Percentiles rank a stretch among this genome's conserved stretches.
Conservation (phyloP, 2,797 vertebrate genomes). For the Ficedula albicollis region DNA sequence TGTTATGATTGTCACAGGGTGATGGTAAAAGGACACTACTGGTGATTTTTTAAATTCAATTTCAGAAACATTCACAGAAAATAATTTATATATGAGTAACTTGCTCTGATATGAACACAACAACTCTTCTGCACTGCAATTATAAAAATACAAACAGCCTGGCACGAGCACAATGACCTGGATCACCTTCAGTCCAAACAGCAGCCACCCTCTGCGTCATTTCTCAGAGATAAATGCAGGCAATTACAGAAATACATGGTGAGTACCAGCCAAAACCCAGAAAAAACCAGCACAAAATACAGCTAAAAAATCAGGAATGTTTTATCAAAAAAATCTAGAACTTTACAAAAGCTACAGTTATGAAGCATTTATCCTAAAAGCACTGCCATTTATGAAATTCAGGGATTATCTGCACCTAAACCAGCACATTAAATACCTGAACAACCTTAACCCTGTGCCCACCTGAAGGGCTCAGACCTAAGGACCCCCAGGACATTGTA, state of each 20-base stretch:
- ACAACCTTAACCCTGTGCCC: background rate
- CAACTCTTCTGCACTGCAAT: background rate
- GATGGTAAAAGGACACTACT: background rate
- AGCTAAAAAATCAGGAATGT: background rate
- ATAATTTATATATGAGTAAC: background rate
- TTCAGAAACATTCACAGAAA: background rate
- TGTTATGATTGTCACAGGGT: fast-evolving
- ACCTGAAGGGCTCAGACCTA: background rate
- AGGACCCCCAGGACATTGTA: fast-evolving
- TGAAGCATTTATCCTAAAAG: background rate
- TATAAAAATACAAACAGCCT: conserved; percentile 15
- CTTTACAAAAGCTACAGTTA: background rate
- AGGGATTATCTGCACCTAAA: background rate
- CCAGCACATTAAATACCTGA: fast-evolving
- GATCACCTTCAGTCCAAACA: background rate
- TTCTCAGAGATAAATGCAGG: background rate
- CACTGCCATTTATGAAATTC: fast-evolving
- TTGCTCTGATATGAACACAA: background rate
- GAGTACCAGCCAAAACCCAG: background rate
- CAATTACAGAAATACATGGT: background rate
- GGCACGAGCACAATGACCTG: background rate
- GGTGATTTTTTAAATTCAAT: background rate
- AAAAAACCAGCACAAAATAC: background rate
- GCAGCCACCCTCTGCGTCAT: background rate
- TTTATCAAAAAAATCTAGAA: background rate